These are phyloP conservation scores for Lagopus muta DNA, from an alignment of 2,113 vertebrate genomes.

Conservation along the genomic window DNA sequence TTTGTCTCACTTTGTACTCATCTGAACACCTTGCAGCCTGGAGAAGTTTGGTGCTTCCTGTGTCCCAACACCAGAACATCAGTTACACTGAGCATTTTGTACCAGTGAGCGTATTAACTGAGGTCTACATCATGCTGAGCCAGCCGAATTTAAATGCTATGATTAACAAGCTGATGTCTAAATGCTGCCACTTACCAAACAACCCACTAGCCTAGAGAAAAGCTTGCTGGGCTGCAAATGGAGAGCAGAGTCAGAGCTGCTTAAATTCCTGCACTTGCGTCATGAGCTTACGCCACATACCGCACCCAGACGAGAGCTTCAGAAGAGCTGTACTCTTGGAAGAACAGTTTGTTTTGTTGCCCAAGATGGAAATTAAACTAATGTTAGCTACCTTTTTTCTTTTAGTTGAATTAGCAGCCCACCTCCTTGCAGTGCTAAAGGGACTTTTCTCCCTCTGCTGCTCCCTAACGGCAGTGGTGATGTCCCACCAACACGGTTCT, in stretches of 20 bases:
- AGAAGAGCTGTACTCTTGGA: neutral
- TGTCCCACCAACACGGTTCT: neutral
- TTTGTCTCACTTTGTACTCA: neutral
- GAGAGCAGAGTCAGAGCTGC: neutral
- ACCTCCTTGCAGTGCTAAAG: neutral
- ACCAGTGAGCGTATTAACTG: neutral
- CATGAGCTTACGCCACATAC: neutral
- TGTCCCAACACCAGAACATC: neutral
- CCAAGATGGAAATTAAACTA: neutral
- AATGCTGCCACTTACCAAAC: neutral
- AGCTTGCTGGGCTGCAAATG: neutral
- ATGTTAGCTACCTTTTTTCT: neutral
- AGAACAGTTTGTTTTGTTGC: neutral
- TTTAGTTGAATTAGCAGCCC: neutral
- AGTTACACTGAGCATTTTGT: neutral
- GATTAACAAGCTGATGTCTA: neutral
- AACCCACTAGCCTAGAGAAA: neutral
- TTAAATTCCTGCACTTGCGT: neutral
- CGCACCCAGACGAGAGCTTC: neutral
- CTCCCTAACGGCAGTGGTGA: neutral
- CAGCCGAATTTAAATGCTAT: constrained; percentile 6
- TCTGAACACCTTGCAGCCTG: neutral
- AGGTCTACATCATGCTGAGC: neutral
- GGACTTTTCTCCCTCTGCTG: neutral
- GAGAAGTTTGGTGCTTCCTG: neutral